These are phyloP conservation scores for Stichodactyla mertensii DNA, from an alignment of 64 coral and sea anemone species.

Conservation along the genomic window DNA sequence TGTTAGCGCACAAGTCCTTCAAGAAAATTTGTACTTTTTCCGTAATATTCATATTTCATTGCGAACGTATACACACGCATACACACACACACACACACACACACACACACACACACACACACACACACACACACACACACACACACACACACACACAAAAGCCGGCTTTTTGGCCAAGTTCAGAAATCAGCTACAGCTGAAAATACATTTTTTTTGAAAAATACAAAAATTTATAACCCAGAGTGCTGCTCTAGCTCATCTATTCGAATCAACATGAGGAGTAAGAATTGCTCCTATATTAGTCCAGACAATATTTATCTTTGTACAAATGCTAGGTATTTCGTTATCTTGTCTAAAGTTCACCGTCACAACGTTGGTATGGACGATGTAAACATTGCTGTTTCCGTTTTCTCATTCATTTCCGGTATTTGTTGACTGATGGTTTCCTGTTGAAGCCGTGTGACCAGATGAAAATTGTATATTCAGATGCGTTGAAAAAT, in stretches of 20 bases:
- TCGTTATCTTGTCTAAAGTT: slow-evolving; percentile 20
- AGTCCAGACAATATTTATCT: slow-evolving; percentile 11
- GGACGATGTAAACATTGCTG: slow-evolving; percentile 26
- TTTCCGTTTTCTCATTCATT: slow-evolving; percentile 33
- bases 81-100: too few relatives aligned
- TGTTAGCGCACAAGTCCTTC: not conserved
- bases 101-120: too few relatives aligned
- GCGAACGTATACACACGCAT: too few relatives aligned
- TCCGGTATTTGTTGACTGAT: slow-evolving; percentile 31
- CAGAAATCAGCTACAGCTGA: not conserved
- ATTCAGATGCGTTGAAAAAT: slow-evolving; percentile 3
- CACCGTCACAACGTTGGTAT: slow-evolving; percentile 26
- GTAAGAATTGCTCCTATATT: not conserved
- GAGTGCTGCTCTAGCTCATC: not conserved
- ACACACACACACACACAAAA: too few relatives aligned
- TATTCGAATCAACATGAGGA: not conserved
- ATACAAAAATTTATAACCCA: not conserved
- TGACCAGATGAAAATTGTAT: slow-evolving; percentile 10
- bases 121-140: too few relatives aligned
- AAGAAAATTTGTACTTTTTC: too few relatives aligned
- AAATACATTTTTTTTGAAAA: too few relatives aligned
- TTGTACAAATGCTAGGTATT: not conserved
- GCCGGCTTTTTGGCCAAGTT: too few relatives aligned
- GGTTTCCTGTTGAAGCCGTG: slow-evolving; percentile 18
- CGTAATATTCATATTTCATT: too few relatives aligned